Evolutionary conservation across 2,797 vertebrate genomes (phyloP).

Genomic region (Cryptoblepharus egeriae): DNA sequence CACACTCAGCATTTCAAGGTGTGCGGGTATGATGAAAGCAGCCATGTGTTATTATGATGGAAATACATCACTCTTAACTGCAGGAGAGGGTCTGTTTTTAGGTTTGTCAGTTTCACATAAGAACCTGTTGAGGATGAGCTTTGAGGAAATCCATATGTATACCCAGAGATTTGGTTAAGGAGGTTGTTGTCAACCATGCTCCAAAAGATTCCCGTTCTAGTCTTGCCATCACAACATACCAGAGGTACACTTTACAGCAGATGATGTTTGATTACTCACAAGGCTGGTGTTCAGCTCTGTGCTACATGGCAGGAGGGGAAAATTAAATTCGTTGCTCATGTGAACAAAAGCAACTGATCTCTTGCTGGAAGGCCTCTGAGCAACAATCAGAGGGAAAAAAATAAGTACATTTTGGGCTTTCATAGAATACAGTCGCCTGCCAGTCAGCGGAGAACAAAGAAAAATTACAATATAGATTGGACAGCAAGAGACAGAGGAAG

Average conservation of each 20-base stretch:
- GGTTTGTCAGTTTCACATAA: neutral
- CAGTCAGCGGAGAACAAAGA: neutral
- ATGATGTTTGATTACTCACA: accelerated
- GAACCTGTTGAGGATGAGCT: neutral
- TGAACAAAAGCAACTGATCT: neutral
- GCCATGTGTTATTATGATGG: accelerated
- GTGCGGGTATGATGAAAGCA: neutral
- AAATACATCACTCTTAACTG: neutral
- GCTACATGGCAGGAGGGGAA: neutral
- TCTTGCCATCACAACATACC: neutral
- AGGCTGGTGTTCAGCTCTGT: neutral
- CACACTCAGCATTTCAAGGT: neutral
- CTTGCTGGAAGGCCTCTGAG: slow-evolving; percentile 15
- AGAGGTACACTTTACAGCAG: neutral
- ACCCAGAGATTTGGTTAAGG: neutral
- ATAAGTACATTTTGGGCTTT: slow-evolving; percentile 5
- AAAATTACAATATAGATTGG: accelerated
- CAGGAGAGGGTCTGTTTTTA: accelerated
- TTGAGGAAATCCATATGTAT: neutral
- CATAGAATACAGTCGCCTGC: neutral
- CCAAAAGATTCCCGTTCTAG: neutral
- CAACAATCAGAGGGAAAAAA: neutral
- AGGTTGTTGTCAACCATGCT: neutral
- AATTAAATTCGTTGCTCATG: neutral
- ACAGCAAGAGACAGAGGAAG: neutral